Conservation (phyloP, 2,797 vertebrate genomes). For the Acrossocheilus fasciatus region DNA sequence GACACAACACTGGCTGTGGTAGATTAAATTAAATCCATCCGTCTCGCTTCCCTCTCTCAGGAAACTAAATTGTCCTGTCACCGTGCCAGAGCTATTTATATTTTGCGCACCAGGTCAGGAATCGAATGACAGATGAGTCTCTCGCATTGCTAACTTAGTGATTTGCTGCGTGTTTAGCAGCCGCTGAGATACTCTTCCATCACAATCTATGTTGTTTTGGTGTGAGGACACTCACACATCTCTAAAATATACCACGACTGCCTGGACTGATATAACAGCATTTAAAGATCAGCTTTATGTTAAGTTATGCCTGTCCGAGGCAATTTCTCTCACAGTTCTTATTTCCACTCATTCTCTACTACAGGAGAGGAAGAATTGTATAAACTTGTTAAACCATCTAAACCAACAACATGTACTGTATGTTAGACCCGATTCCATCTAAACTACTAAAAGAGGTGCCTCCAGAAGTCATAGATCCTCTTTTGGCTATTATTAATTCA, state of each 20-base stretch:
- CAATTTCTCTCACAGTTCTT: neutral
- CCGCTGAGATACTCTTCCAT: constrained; percentile 14
- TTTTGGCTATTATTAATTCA: no score
- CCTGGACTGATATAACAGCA: no score
- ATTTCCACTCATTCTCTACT: neutral
- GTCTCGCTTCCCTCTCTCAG: constrained; percentile 49
- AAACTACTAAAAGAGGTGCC: no score
- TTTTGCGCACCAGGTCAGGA: constrained; percentile 58
- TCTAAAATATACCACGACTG: neutral
- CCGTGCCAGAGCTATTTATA: constrained; percentile 63
- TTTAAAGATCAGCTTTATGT: neutral
- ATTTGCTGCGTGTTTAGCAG: constrained; percentile 40
- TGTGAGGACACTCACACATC: neutral
- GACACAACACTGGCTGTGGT: constrained; percentile 54
- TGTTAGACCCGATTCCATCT: no score
- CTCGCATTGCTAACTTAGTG: constrained; percentile 32
- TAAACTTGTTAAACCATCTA: no score
- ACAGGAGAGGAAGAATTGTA: no score
- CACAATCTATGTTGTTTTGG: constrained; percentile 26
- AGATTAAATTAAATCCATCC: constrained; percentile 68
- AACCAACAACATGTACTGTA: no score
- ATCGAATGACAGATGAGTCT: constrained; percentile 58
- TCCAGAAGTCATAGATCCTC: no score
- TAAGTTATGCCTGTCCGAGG: neutral
- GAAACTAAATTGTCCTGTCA: constrained; percentile 63